Conservation (phyloP, 2,797 vertebrate species). For the Synaphobranchus kaupii region DNA sequence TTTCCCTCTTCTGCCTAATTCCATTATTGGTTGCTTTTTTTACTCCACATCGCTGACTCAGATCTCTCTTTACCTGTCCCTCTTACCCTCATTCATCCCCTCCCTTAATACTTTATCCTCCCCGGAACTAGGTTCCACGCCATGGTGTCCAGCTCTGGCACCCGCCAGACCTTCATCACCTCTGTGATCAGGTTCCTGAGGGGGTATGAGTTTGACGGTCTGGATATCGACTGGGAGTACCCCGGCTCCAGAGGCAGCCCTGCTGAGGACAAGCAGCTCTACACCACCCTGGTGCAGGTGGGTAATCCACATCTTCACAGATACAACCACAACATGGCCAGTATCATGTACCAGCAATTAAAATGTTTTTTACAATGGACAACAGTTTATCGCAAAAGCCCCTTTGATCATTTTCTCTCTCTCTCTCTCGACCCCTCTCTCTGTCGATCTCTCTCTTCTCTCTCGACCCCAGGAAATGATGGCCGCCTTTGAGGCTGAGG, state of each 20-base stretch:
- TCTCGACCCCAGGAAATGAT: conserved; percentile 67
- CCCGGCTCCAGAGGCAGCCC: conserved; percentile 67
- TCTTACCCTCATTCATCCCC: not conserved
- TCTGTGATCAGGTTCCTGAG: conserved; percentile 73
- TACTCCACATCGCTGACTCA: not conserved
- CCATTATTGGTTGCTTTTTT: not conserved
- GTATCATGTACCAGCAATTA: not conserved
- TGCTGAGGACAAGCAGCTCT: conserved; percentile 61
- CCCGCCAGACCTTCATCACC: conserved; percentile 69
- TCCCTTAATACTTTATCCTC: not conserved
- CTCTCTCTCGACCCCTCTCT: not conserved
- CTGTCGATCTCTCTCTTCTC: not conserved
- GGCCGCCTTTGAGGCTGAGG: conserved; percentile 71
- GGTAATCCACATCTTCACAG: not conserved
- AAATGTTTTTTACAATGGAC: not conserved
- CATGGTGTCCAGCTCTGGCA: conserved; percentile 67
- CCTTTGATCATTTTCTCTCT: conserved; percentile 4
- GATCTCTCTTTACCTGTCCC: not conserved
- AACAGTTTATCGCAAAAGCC: not conserved
- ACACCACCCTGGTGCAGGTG: conserved; percentile 73
- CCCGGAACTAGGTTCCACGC: conserved; percentile 67
- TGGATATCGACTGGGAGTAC: conserved; percentile 80
- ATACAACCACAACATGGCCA: not conserved
- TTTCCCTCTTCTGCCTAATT: not conserved
- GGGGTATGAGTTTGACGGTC: conserved; percentile 73